Evolutionary conservation across 2,113 vertebrate genomes (phyloP).

Genomic region (Fregetta grallaria): DNA sequence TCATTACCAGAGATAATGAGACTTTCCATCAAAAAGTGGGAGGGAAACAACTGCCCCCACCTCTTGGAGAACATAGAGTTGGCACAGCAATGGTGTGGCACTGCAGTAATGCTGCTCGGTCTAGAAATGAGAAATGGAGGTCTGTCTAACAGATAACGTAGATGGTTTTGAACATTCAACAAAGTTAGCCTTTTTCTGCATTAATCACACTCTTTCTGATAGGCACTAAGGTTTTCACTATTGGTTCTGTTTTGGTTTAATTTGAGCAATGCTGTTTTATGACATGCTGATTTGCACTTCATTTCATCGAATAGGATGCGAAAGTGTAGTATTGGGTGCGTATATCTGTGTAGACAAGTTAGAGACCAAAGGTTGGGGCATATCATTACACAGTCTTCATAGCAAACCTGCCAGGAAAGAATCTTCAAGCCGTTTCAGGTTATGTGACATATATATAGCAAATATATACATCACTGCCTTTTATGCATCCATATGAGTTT

Average conservation of each 20-base stretch:
- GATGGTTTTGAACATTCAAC: background rate
- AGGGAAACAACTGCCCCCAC: background rate
- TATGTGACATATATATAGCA: background rate
- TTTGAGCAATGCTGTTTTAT: background rate
- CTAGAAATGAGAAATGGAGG: background rate
- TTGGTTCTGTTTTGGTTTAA: background rate
- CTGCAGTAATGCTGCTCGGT: background rate
- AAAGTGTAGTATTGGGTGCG: background rate
- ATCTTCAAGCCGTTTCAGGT: background rate
- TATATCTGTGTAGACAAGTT: background rate
- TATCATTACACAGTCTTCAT: background rate
- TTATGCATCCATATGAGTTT: background rate
- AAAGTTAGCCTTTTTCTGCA: background rate
- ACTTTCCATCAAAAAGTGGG: background rate
- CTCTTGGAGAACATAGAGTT: background rate
- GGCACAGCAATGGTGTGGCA: background rate
- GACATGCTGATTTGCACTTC: background rate
- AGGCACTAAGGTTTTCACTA: background rate
- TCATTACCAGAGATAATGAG: background rate
- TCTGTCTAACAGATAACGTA: background rate
- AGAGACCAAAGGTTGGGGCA: background rate
- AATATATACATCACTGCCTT: background rate
- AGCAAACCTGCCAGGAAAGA: background rate
- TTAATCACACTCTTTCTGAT: background rate
- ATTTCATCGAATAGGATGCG: background rate